Base-by-base conservation (phyloP, 92 coral and sea anemone genomes). In the Isaurus tuberculatus region DNA sequence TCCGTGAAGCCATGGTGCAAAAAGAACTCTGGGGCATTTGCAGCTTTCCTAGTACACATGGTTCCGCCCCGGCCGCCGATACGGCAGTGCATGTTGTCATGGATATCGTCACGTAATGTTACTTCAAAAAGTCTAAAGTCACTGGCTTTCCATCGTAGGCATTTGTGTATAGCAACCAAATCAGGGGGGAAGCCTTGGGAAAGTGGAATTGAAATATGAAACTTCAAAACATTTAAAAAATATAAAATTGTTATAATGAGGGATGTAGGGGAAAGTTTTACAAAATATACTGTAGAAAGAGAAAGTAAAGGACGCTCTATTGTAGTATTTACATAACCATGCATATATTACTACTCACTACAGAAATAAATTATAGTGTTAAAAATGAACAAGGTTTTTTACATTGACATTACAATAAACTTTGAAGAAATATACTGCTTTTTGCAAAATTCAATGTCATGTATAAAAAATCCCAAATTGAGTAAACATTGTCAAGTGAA, bases 21-120 rank as follows among this genome's bases (percentile, higher is more conserved):
- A 32, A 93, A 90, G 73, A 93, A 93, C 84, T 93, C 97, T 17
- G 97, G 97, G 22, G 97, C 97, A 70, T 93, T 93, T 2, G 97
- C 97, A 1, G 97, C 92, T 1, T 65, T 53, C 26, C 16, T 86
- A 28, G 91, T 34, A 79, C 97, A 93, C 97, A 93, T 93, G 44
- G 98, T 93, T 0, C 98, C 98, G 0, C 88, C 89, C 17, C 46
- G 68, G 29, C 97, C 97, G 11, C 98, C 98, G 16, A 93, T 93
- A 65, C 98, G 90, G 68, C 98, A 93, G 70, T 93, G 98, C 98
- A 93, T 91, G 83, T 87, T 87, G 72, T 93, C 88, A 55, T 93
- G 98, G 57, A 93, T 70, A 67, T 58, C 80, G 22, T 89, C 93
- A 14, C 95, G 98, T 37, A 93, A 90, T 22, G 85, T 89, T 57